These are phyloP conservation scores for Callocephalon fimbriatum DNA, from an alignment of 2,113 vertebrate genomes.

Conservation along the genomic window DNA sequence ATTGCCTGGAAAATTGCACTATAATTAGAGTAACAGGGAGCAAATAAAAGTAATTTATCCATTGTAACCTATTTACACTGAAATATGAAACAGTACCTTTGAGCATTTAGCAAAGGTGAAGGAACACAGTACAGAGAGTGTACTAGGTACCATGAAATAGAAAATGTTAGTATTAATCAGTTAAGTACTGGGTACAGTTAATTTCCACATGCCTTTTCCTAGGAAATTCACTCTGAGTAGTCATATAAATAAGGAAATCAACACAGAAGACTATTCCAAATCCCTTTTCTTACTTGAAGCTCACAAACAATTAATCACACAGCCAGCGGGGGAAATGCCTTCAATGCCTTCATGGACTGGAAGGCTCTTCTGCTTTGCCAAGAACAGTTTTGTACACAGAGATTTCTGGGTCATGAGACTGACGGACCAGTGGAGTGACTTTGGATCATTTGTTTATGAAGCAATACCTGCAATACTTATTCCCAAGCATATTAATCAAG, in stretches of 20 bases:
- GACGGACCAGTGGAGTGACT: constrained; percentile 44
- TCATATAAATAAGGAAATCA: neutral
- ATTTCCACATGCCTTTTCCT: neutral
- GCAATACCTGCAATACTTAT: constrained; percentile 5
- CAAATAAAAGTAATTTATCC: neutral
- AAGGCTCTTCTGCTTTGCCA: neutral
- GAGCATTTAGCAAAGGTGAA: neutral
- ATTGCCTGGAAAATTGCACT: neutral
- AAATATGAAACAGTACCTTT: neutral
- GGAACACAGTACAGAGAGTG: neutral
- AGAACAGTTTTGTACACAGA: neutral
- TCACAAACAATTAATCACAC: neutral
- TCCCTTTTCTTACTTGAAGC: neutral
- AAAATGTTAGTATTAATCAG: neutral
- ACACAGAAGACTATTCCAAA: neutral
- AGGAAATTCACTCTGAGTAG: neutral
- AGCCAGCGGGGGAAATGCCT: neutral
- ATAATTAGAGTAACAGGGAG: neutral
- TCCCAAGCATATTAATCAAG: constrained; percentile 31
- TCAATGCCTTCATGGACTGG: neutral
- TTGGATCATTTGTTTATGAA: neutral
- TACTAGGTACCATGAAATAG: neutral
- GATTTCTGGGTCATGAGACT: constrained; percentile 34
- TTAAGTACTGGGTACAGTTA: neutral
- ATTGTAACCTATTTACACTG: neutral